These are phyloP conservation scores for Parochlus steinenii DNA, from an alignment of 2,888 invertebrate species.

Conservation along the genomic window DNA sequence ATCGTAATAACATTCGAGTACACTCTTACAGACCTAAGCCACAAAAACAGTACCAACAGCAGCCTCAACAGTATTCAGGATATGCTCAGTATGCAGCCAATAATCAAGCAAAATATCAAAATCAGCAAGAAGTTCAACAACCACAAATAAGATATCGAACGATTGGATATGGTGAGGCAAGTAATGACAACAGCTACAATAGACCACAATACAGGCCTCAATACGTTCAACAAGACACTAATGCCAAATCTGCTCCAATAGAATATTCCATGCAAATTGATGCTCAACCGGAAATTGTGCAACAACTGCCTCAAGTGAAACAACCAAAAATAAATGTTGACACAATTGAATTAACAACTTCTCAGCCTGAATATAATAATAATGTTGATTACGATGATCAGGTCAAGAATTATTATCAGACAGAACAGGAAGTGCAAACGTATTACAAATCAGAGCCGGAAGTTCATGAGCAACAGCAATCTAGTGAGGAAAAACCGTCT, in stretches of 20 bases:
- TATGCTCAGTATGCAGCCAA: not conserved
- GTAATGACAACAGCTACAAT: conserved; percentile 7
- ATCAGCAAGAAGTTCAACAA: conserved; percentile 2
- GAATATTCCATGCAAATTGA: not conserved
- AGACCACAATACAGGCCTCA: conserved; percentile 2
- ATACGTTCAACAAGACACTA: conserved; percentile 1
- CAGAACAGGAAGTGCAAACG: conserved; percentile 1
- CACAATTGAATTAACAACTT: conserved; percentile 9
- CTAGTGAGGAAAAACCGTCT: conserved; percentile 2
- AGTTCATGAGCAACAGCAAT: conserved; percentile 5
- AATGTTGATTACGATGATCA: conserved; percentile 10
- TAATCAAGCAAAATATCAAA: conserved; percentile 5
- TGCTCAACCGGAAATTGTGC: not conserved
- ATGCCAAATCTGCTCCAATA: too few species aligned
- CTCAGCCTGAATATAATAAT: conserved; percentile 2
- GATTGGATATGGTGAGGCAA: conserved; percentile 5
- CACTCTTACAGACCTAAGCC: conserved; percentile 15
- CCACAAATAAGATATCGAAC: conserved; percentile 10
- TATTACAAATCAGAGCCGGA: too few species aligned
- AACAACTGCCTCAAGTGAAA: not conserved
- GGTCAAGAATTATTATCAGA: conserved; percentile 9
- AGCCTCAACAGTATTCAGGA: not conserved
- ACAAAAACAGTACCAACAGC: not conserved
- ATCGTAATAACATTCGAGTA: conserved; percentile 23
- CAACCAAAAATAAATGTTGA: conserved; percentile 8